phyloP scores from a whole-genome alignment of 2,113 vertebrate species.

The Ictalurus furcatus region DNA sequence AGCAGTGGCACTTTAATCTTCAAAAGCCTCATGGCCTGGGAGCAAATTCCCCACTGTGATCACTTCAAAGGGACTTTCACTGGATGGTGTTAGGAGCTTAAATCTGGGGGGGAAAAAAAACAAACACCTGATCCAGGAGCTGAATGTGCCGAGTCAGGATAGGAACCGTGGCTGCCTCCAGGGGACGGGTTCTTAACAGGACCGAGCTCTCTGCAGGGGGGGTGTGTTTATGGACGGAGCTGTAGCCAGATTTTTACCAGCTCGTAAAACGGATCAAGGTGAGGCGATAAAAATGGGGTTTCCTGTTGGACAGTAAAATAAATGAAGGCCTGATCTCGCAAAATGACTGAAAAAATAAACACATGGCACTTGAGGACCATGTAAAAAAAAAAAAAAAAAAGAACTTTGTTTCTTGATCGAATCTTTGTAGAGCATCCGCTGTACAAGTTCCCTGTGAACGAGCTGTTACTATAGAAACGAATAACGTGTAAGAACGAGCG shows the following conservation, averaged over 20 bases:
- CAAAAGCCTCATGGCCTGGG: constrained; percentile 23
- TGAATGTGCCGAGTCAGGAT: constrained; percentile 26
- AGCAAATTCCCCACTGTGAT: constrained; percentile 32
- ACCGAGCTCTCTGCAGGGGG: constrained; percentile 62
- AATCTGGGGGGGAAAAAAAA: neutral
- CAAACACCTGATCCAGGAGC: constrained; percentile 50
- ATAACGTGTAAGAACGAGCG: neutral
- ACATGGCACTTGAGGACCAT: neutral
- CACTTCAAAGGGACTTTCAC: constrained; percentile 50
- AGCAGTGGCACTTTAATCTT: constrained; percentile 47
- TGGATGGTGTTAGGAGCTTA: constrained; percentile 37
- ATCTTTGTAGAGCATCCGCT: neutral
- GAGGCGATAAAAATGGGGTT: constrained; percentile 68
- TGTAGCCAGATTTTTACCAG: constrained; percentile 57
- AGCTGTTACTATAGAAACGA: neutral
- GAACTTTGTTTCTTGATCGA: too few relatives aligned
- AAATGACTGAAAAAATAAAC: neutral
- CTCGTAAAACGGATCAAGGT: constrained; percentile 73
- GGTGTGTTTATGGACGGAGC: constrained; percentile 60
- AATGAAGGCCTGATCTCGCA: constrained; percentile 58
- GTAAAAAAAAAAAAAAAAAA: too few relatives aligned
- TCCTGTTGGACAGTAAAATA: constrained; percentile 72
- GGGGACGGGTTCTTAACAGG: constrained; percentile 60
- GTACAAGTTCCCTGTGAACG: neutral
- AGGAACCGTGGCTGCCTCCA: neutral